phyloP scores from a whole-genome alignment of 2,113 vertebrate genomes.

The Xiphophorus hellerii region DNA sequence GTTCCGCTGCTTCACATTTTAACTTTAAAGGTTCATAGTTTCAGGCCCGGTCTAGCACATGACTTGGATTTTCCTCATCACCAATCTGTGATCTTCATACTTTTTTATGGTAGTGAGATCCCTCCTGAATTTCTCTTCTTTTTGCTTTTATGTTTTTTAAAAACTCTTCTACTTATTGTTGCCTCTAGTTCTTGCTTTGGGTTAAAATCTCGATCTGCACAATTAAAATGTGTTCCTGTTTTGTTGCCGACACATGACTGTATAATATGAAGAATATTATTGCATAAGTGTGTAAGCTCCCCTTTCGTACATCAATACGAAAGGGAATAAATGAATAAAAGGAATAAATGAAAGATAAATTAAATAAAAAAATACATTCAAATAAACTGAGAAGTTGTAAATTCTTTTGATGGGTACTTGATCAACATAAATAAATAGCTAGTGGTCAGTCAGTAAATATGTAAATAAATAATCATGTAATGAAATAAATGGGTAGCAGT shows the following conservation, averaged over 20 bases:
- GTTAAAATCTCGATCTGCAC: background rate
- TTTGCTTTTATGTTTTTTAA: background rate
- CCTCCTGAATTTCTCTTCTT: background rate
- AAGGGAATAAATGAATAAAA: background rate
- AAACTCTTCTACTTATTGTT: background rate
- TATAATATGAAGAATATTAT: background rate
- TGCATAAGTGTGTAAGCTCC: background rate
- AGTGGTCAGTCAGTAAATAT: too few species aligned
- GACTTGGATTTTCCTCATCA: slow-evolving; percentile 1
- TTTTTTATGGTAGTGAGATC: background rate
- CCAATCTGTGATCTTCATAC: background rate
- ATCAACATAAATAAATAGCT: too few species aligned
- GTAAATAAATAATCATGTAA: too few species aligned
- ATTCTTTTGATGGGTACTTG: too few species aligned
- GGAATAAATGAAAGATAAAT: background rate
- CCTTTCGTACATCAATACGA: background rate
- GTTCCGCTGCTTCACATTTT: slow-evolving; percentile 13
- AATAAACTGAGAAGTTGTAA: background rate
- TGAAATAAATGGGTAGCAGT: too few species aligned
- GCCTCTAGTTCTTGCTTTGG: background rate
- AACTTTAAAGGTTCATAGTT: slow-evolving; percentile 16
- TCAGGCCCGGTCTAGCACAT: slow-evolving; percentile 1
- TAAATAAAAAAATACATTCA: background rate
- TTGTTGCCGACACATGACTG: too few species aligned
- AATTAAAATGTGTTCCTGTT: background rate